Percentiles rank a stretch among this genome's conserved stretches.
These are phyloP conservation scores for Seriola quinqueradiata DNA, from an alignment of 2,113 vertebrate genomes.

Conservation along the genomic window DNA sequence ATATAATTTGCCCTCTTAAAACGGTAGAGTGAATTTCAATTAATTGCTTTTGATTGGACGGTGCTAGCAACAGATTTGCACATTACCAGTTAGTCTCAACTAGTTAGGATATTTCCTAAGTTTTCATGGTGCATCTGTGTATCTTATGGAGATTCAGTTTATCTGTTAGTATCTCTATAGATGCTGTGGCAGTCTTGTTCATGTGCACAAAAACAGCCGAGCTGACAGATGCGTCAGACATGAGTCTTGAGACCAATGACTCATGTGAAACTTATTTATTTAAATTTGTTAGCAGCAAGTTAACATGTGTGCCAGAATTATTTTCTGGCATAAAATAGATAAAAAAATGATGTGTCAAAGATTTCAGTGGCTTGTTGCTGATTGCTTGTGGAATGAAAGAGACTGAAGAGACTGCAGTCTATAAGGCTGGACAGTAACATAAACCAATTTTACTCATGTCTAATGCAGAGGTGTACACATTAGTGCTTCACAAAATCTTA, in stretches of 20 bases:
- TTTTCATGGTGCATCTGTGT: too few species aligned
- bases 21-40: too few species aligned
- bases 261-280: slow-evolving; percentile 54
- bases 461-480: slow-evolving; percentile 3
- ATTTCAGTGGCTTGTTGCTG: slow-evolving; percentile 11
- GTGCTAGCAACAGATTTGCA: too few species aligned
- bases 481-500: slow-evolving; percentile 33
- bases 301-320: slow-evolving; percentile 27
- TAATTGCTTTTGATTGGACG: too few species aligned
- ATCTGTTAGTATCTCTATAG: slow-evolving; percentile 8
- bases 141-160: not conserved
- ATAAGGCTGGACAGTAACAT: not conserved
- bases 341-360: not conserved
- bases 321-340: slow-evolving; percentile 27
- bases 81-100: too few species aligned
- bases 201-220: slow-evolving; percentile 31
- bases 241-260: slow-evolving; percentile 54
- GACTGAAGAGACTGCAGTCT: not conserved
- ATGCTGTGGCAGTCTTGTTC: slow-evolving; percentile 1
- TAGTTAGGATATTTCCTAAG: too few species aligned
- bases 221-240: slow-evolving; percentile 44
- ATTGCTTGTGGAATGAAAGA: not conserved
- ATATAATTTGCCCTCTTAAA: too few species aligned
- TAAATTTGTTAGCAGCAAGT: slow-evolving; percentile 16
- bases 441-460: not conserved